Conservation (phyloP, 2,888 invertebrate species). For the Slavum lentiscoides region DNA sequence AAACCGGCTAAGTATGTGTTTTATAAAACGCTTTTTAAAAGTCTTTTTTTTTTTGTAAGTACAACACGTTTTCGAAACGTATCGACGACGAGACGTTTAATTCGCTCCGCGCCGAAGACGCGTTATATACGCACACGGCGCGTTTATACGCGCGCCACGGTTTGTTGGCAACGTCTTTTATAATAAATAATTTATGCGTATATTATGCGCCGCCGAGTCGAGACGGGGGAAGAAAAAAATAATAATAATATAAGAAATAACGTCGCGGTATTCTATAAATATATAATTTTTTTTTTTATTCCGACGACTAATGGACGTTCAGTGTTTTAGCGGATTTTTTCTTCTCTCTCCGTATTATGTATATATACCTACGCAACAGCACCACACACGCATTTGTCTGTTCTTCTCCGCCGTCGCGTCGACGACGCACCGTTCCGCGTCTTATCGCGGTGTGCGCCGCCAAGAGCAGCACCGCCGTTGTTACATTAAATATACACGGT, state of each 20-base stretch:
- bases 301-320: constrained; percentile 50
- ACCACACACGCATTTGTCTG: background rate
- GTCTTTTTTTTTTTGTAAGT: no score
- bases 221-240: no score
- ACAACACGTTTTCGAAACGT: no score
- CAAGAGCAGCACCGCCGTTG: no score
- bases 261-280: background rate
- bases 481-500: constrained; percentile 1
- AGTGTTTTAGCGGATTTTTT: constrained; percentile 49
- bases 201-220: background rate
- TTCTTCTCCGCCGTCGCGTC: constrained; percentile 8
- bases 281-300: background rate
- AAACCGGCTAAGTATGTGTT: no score
- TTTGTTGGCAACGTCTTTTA: no score
- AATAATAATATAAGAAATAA: background rate
- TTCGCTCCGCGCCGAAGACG: no score
- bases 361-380: background rate
- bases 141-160: no score
- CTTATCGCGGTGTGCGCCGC: constrained; percentile 3
- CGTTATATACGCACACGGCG: no score
- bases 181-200: no score
- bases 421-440: background rate
- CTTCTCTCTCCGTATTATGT: background rate
- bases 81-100: no score
- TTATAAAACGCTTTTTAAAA: no score